Percentiles rank a stretch among this genome's conserved stretches.
phyloP scores from a whole-genome alignment of 2,888 invertebrate species.

The Ligdia adustata region DNA sequence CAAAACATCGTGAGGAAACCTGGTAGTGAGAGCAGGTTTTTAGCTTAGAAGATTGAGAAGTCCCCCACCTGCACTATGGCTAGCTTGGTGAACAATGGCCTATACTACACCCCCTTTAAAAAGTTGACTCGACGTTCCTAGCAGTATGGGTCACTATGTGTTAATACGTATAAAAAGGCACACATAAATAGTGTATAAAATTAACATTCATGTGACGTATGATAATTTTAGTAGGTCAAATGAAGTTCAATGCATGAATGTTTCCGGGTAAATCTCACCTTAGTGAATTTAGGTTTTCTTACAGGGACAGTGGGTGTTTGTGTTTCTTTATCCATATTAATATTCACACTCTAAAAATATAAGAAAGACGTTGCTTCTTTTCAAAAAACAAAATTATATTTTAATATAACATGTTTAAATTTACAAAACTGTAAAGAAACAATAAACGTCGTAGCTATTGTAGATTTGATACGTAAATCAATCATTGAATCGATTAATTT shows the following conservation, averaged over 20 bases:
- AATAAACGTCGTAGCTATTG: slow-evolving; percentile 1
- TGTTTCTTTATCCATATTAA: slow-evolving; percentile 19
- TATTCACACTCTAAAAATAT: not conserved
- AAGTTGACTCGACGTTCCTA: too few relatives aligned
- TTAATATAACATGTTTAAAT: too few relatives aligned
- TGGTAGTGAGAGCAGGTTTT: too few relatives aligned
- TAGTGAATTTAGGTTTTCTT: slow-evolving; percentile 18
- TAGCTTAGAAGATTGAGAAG: too few relatives aligned
- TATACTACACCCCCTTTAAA: too few relatives aligned
- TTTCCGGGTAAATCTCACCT: slow-evolving; percentile 7
- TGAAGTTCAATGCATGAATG: slow-evolving; percentile 14
- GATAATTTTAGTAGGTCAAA: slow-evolving; percentile 16
- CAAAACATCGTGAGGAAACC: too few relatives aligned
- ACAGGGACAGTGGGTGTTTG: slow-evolving; percentile 21
- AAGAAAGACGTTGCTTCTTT: not conserved
- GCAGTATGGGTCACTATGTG: too few relatives aligned
- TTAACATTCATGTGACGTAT: too few relatives aligned
- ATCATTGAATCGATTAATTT: slow-evolving; percentile 11
- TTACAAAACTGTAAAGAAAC: not conserved
- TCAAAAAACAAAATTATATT: not conserved
- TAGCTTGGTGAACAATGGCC: too few relatives aligned
- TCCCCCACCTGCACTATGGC: too few relatives aligned
- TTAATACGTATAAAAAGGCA: not conserved
- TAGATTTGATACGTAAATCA: slow-evolving; percentile 10
- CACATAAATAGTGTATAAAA: not conserved